Evolutionary conservation across 64 coral and sea anemone species (phyloP).

Genomic region (Actinia equina): DNA sequence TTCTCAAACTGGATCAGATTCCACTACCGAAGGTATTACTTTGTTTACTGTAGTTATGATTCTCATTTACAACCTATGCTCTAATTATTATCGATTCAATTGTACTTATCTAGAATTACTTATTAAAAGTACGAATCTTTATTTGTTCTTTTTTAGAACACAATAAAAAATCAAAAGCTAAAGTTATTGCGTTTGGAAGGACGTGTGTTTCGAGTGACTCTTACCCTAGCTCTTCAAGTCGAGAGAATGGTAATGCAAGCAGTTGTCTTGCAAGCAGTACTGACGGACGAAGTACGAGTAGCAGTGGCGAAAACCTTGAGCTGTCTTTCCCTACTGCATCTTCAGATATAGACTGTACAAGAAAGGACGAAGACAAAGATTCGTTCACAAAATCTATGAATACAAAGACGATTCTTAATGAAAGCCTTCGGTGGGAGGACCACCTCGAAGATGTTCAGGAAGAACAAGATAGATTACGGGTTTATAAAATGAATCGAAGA

Average conservation of each 20-base stretch:
- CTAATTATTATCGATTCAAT: constrained; percentile 20
- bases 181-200: not conserved
- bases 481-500: constrained; percentile 28
- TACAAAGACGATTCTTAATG: not conserved
- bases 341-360: constrained; percentile 25
- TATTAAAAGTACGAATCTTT: not conserved
- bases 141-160: constrained; percentile 2
- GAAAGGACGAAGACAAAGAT: not conserved
- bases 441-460: not conserved
- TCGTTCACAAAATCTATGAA: not conserved
- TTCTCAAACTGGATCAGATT: constrained; percentile 2
- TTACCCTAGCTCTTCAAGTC: constrained; percentile 14
- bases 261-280: constrained; percentile 4
- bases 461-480: constrained; percentile 19
- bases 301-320: constrained; percentile 14
- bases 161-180: constrained; percentile 1
- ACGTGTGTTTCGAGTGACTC: not conserved
- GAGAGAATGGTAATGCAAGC: not conserved
- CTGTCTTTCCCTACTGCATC: not conserved
- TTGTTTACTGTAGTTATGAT: constrained; percentile 16
- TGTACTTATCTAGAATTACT: not conserved
- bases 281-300: constrained; percentile 8
- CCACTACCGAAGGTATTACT: constrained; percentile 18
- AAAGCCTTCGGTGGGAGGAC: constrained; percentile 23
- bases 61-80: not conserved